These are phyloP conservation scores for Xerus inauris DNA, from an alignment of 2,113 vertebrate species.

Conservation along the genomic window DNA sequence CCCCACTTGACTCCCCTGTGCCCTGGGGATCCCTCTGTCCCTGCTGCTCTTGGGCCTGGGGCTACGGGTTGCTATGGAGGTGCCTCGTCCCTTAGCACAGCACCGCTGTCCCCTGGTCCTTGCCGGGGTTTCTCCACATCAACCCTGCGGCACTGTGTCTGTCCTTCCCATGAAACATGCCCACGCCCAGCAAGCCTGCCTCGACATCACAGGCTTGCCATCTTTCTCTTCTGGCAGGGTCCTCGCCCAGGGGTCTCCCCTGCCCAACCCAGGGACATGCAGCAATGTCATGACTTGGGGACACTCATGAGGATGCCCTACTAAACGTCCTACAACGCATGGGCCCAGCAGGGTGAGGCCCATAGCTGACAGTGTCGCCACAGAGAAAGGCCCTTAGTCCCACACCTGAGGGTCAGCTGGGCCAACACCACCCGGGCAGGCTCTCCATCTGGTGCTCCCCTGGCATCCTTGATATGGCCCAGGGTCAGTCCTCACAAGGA, in stretches of 20 bases:
- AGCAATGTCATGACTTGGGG: neutral
- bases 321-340: neutral
- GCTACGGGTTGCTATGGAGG: neutral
- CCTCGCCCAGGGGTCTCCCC: neutral
- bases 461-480: neutral
- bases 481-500: neutral
- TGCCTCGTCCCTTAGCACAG: no score
- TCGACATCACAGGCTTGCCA: neutral
- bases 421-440: neutral
- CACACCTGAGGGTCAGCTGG: neutral
- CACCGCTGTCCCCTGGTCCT: neutral
- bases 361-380: neutral
- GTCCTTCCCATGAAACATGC: neutral
- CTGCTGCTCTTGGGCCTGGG: neutral
- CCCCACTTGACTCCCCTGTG: neutral
- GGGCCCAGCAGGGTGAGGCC: neutral
- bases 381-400: neutral
- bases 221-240: neutral
- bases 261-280: neutral
- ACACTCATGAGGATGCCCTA: accelerated
- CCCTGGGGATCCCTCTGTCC: neutral
- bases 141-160: no score
- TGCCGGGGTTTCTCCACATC: neutral
- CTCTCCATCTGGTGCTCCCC: neutral
- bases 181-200: neutral